These are phyloP conservation scores for Aplocera efformata DNA, from an alignment of 2,888 invertebrate species.

Conservation along the genomic window DNA sequence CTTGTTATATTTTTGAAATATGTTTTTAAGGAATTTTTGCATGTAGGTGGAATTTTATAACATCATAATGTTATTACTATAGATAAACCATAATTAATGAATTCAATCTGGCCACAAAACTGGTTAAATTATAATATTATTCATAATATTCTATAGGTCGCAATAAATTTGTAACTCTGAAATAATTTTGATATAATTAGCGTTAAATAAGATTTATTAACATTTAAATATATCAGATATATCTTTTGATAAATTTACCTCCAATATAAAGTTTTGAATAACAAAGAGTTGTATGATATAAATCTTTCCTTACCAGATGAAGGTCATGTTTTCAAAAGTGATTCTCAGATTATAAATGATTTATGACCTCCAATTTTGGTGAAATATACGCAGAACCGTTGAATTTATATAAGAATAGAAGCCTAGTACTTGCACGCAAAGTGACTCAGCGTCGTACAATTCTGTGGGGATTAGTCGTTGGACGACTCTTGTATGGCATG, in stretches of 20 bases:
- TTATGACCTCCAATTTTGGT: too few species aligned
- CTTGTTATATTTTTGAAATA: conserved; percentile 11
- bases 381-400: too few species aligned
- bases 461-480: too few species aligned
- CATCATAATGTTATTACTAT: too few species aligned
- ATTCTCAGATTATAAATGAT: too few species aligned
- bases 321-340: too few species aligned
- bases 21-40: conserved; percentile 17
- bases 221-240: not conserved
- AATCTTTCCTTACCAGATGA: not conserved
- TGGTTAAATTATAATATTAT: conserved; percentile 16
- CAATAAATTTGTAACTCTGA: conserved; percentile 17
- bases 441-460: too few species aligned
- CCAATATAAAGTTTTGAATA: not conserved
- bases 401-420: too few species aligned
- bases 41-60: conserved; percentile 29
- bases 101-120: conserved; percentile 19
- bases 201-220: conserved; percentile 12
- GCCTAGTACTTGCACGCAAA: too few species aligned
- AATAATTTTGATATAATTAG: conserved; percentile 14
- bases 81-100: conserved; percentile 20
- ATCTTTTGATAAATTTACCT: not conserved
- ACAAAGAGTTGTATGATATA: not conserved
- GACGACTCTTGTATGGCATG: too few species aligned
- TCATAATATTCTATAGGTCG: conserved; percentile 8